Evolutionary conservation across 2,797 vertebrate genomes (phyloP).

Genomic region (Coracias cyanogaster): DNA sequence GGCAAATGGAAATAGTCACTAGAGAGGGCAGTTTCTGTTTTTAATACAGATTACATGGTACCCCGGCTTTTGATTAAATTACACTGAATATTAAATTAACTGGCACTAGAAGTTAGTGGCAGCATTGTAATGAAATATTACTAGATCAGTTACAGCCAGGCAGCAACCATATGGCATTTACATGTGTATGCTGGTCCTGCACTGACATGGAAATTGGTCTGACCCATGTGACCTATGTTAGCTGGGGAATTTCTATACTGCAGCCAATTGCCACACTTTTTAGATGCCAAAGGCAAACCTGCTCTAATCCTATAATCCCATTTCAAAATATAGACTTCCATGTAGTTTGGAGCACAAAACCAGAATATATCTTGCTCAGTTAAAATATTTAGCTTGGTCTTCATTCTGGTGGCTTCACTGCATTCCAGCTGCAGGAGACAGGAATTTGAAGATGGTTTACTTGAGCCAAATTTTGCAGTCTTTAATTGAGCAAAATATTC

Average conservation of each 20-base stretch:
- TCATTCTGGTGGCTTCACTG: constrained; percentile 39
- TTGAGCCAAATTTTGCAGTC: constrained; percentile 28
- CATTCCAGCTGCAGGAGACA: constrained; percentile 34
- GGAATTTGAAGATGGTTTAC: constrained; percentile 14
- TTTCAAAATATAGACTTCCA: background rate
- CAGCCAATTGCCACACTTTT: background rate
- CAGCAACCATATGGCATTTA: background rate
- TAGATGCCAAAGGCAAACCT: background rate
- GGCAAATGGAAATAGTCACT: background rate
- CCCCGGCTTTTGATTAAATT: background rate
- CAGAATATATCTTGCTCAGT: background rate
- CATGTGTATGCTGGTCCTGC: background rate
- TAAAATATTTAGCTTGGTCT: constrained; percentile 57
- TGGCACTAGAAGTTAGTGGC: background rate
- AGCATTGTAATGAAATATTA: background rate
- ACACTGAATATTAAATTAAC: background rate
- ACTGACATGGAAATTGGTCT: background rate
- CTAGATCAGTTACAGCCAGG: background rate
- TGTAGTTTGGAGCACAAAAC: background rate
- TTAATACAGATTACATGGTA: background rate
- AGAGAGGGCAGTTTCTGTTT: background rate
- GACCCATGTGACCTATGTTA: background rate
- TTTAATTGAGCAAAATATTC: constrained; percentile 38
- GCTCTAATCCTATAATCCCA: background rate
- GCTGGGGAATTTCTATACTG: background rate